Conservation (phyloP, 1,140 invertebrate species). For the Antheraea pernyi region DNA sequence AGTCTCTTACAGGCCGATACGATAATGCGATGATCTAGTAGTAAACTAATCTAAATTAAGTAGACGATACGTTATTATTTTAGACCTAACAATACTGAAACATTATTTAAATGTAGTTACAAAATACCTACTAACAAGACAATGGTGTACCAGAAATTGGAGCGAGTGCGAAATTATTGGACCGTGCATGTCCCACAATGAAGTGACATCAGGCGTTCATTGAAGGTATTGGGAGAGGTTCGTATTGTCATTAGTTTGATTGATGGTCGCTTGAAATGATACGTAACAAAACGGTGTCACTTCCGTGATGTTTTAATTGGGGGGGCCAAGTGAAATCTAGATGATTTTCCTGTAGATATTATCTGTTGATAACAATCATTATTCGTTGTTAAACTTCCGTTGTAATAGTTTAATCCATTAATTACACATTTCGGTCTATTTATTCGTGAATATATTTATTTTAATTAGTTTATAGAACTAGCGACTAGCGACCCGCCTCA, state of each 20-base stretch:
- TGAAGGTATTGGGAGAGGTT: constrained; percentile 12
- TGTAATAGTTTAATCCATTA: no score
- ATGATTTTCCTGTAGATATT: not conserved
- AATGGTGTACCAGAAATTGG: constrained; percentile 4
- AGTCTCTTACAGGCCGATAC: no score
- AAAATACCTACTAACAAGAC: not conserved
- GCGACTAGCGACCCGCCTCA: no score
- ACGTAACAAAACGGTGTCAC: constrained; percentile 10
- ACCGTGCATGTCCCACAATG: constrained; percentile 13
- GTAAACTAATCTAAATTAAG: no score
- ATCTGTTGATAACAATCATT: no score
- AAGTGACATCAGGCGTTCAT: constrained; percentile 13
- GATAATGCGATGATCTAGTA: no score
- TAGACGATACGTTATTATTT: no score
- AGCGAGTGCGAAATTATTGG: constrained; percentile 17
- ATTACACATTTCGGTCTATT: no score
- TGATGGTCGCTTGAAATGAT: constrained; percentile 2
- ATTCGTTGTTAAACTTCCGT: no score
- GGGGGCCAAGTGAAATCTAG: not conserved
- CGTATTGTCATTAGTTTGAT: constrained; percentile 13
- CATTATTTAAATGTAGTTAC: not conserved
- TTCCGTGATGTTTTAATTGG: constrained; percentile 10
- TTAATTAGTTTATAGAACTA: no score
- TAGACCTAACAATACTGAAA: no score
- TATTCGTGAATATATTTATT: no score